Base-by-base conservation (phyloP, 2,888 invertebrate genomes). In the Clivina fossor region DNA sequence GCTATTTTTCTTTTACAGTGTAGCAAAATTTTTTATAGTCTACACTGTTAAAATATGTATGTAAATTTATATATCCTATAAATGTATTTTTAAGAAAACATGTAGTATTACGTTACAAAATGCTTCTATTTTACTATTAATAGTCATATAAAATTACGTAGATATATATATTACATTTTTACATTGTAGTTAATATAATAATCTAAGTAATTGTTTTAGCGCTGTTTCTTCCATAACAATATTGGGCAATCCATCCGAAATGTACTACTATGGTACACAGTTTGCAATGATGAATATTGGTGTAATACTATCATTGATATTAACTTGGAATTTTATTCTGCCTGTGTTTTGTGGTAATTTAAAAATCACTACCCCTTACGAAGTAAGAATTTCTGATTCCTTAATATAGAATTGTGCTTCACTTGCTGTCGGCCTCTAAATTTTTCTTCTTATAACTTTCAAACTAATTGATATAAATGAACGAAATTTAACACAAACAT, bases 311-410 rank as follows among this genome's bases (percentile, higher is more conserved):
- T 44, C 44, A 2, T 15, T 44, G 8, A n/a, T 44, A 15, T 22
- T 44, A 30, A 30, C 30, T 1, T 44, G 44, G 44, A 15, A 16
- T 28, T 44, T 44, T 30, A 30, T 30, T 26, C 30, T 44, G 16
- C 44, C 44, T 8, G 44, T 44, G 1, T 44, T 44, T 30, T 44
- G 44, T 44, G 44, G 44, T 22, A 5, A 13, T 8, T 19, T 44
- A 11, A 26, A 28, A 5, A 11, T 44, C 30, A 44, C 4, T 9
- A 44, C 44, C 3, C 44, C 44, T n/a, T 44, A 44, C 13, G 44
- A 44, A 44, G 44, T 44, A 44, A 44, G 15, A n/a, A 40, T 11
- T 33, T n/a, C 4, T 33, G 4, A 4, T 38, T 38, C 16, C n/a
- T 7, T 16, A 13, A 15, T 15, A 38, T 18, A 13, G 9, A 26